These are phyloP conservation scores for Polyommatus iphigenia DNA, from an alignment of 2,888 invertebrate species.

Conservation along the genomic window DNA sequence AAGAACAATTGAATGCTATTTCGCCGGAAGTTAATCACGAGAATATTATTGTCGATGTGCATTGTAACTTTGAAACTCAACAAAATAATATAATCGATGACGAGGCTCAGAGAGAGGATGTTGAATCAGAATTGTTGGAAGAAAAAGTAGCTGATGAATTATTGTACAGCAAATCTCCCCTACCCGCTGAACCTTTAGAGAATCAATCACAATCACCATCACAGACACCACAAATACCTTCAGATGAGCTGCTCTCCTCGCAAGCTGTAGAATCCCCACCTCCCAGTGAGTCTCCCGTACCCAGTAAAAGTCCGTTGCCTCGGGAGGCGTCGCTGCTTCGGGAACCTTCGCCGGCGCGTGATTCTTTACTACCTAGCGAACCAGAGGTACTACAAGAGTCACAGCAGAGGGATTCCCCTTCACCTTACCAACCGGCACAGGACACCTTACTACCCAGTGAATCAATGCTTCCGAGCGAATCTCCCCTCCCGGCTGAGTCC, in stretches of 20 bases:
- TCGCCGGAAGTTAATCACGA: slow-evolving; percentile 40
- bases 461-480: slow-evolving; percentile 39
- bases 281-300: slow-evolving; percentile 44
- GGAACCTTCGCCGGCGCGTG: slow-evolving; percentile 44
- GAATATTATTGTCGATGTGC: slow-evolving; percentile 49
- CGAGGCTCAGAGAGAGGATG: slow-evolving; percentile 33
- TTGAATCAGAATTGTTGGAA: slow-evolving; percentile 29
- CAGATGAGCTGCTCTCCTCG: background rate
- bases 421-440: slow-evolving; percentile 40
- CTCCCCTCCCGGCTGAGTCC: slow-evolving; percentile 38
- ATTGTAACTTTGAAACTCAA: slow-evolving; percentile 45
- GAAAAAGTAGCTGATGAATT: slow-evolving; percentile 34
- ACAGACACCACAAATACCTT: slow-evolving; percentile 11
- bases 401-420: slow-evolving; percentile 30
- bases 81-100: slow-evolving; percentile 34
- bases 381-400: slow-evolving; percentile 44
- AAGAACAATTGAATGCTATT: slow-evolving; percentile 31
- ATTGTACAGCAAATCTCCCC: slow-evolving; percentile 32
- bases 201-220: background rate
- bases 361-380: slow-evolving; percentile 40
- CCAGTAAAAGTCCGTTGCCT: slow-evolving; percentile 45
- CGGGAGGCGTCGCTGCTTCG: slow-evolving; percentile 43
- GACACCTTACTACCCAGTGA: slow-evolving; percentile 46
- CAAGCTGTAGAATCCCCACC: slow-evolving; percentile 24
- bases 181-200: slow-evolving; percentile 37